phyloP scores from a whole-genome alignment of 2,113 vertebrate species.

The Microcebus murinus region DNA sequence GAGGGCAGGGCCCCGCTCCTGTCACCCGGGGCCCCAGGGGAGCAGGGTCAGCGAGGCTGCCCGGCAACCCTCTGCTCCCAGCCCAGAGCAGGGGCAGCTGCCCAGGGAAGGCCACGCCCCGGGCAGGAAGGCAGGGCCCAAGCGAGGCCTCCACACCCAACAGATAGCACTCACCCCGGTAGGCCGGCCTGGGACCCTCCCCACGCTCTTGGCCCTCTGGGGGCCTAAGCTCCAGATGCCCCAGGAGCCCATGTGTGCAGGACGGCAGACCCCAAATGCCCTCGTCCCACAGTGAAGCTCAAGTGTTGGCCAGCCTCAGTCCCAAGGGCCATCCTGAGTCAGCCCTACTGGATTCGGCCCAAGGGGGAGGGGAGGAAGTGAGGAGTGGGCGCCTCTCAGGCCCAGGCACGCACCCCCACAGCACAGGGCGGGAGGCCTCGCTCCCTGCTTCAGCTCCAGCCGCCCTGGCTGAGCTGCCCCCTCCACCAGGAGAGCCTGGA shows the following conservation, averaged over 20 bases:
- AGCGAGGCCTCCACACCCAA: rapidly evolving
- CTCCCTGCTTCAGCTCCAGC: neutral
- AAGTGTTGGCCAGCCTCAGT: neutral
- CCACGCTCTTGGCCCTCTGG: neutral
- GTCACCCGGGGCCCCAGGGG: too few relatives aligned
- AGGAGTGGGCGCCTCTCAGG: too few relatives aligned
- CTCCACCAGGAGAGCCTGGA: neutral
- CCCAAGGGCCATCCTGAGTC: too few relatives aligned
- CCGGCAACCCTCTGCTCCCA: neutral
- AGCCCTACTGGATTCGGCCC: too few relatives aligned
- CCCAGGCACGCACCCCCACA: neutral
- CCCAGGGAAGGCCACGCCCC: rapidly evolving
- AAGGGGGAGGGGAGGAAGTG: too few relatives aligned
- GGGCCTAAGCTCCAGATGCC: neutral
- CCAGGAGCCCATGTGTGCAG: too few relatives aligned
- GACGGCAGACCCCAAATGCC: rapidly evolving
- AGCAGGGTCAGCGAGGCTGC: rapidly evolving
- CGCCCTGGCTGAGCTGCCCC: too few relatives aligned
- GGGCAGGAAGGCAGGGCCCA: rapidly evolving
- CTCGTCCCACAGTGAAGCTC: too few relatives aligned
- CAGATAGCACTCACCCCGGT: neutral
- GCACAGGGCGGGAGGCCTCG: neutral
- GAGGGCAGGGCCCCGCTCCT: neutral
- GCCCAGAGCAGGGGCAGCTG: too few relatives aligned
- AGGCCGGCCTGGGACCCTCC: too few relatives aligned